Conservation (phyloP, 2,113 vertebrate genomes). For the Coptodon bakossiorum region DNA sequence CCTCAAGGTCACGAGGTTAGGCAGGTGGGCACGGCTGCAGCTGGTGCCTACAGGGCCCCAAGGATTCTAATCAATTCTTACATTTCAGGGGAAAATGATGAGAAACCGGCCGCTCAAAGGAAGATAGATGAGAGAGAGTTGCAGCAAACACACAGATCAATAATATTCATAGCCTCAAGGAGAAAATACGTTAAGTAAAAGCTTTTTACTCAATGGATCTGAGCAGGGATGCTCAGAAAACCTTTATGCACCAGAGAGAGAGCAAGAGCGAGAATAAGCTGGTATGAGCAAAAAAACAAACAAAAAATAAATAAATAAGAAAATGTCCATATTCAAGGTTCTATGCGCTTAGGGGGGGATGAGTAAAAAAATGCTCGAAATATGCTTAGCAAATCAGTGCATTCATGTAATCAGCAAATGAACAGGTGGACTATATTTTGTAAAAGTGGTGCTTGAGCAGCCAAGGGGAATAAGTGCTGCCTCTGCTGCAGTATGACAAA, state of each 20-base stretch:
- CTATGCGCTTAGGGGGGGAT: not conserved
- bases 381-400: not conserved
- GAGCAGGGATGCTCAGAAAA: constrained; percentile 20
- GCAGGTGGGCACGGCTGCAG: constrained; percentile 36
- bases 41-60: constrained; percentile 40
- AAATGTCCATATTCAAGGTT: not conserved
- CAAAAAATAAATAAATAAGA: not conserved
- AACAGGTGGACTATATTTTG: not conserved
- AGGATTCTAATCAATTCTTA: constrained; percentile 67
- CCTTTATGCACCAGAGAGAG: not conserved
- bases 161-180: constrained; percentile 65
- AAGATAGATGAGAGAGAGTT: constrained; percentile 64
- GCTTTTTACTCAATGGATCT: constrained; percentile 52
- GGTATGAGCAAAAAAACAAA: not conserved
- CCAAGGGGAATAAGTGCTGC: not conserved
- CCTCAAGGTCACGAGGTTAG: constrained; percentile 39
- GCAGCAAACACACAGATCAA: constrained; percentile 68
- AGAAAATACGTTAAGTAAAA: constrained; percentile 62
- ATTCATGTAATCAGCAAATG: not conserved
- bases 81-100: constrained; percentile 67
- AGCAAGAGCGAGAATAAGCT: not conserved
- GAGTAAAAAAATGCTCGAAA: not conserved
- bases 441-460: not conserved
- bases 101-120: constrained; percentile 60
- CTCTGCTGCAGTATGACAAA: not conserved